Percentiles rank a stretch among this genome's conserved stretches.
Conservation (phyloP, 2,797 vertebrate species). For the Pseudomugil tenellus region DNA sequence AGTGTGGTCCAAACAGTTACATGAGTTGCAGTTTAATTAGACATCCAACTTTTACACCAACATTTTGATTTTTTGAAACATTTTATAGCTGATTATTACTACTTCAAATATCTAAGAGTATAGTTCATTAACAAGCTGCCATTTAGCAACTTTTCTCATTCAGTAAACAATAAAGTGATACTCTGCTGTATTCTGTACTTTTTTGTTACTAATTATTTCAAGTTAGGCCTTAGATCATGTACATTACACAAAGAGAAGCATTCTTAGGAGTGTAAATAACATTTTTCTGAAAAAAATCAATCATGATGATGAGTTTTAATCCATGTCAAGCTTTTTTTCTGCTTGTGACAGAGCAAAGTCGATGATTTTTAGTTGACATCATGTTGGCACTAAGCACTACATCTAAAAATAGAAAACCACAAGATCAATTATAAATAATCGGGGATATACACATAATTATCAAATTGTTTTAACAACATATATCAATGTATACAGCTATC, state of each 20-base stretch:
- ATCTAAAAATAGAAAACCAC: not conserved
- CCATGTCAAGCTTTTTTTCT: constrained; percentile 5
- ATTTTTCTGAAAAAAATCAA: not conserved
- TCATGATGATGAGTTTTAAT: constrained; percentile 28
- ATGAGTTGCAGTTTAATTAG: not conserved
- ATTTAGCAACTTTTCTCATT: constrained; percentile 1
- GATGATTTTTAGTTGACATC: constrained; percentile 11
- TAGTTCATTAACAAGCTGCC: not conserved
- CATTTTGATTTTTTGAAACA: not conserved
- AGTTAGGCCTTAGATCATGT: not conserved
- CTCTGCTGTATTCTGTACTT: not conserved
- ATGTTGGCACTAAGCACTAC: not conserved
- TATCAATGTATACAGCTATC: not conserved
- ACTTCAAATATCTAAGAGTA: not conserved
- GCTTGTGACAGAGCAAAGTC: constrained; percentile 9
- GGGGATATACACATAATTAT: not conserved
- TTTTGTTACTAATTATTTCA: constrained; percentile 24
- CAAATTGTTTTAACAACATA: not conserved
- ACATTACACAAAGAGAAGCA: constrained; percentile 11
- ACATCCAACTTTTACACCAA: not conserved
- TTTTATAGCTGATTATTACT: not conserved
- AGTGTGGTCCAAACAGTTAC: not conserved
- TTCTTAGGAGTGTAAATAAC: not conserved
- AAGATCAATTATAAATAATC: not conserved
- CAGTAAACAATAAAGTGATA: no score